Conservation (phyloP, 2,113 vertebrate species). For the Sciurus niger region DNA sequence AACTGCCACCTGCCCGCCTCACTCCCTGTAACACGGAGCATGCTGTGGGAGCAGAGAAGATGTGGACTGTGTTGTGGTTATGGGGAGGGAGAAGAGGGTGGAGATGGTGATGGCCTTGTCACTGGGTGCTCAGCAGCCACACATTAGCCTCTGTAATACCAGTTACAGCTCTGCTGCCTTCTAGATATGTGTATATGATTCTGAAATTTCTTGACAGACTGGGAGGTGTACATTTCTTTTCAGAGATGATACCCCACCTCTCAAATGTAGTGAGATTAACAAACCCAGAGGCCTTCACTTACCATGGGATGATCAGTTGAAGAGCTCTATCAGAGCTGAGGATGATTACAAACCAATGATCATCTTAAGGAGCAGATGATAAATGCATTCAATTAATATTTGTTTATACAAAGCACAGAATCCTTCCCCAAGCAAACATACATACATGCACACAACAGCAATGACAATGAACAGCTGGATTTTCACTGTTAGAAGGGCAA, state of each 20-base stretch:
- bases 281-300: neutral
- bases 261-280: neutral
- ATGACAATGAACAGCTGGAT: neutral
- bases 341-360: neutral
- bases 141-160: neutral
- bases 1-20: neutral
- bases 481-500: neutral
- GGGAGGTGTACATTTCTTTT: neutral
- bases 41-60: neutral
- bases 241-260: neutral
- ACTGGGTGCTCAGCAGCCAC: neutral
- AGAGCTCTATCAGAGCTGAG: neutral
- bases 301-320: neutral
- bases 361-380: neutral
- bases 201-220: conserved; percentile 15
- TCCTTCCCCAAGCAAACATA: neutral
- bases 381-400: conserved; percentile 1
- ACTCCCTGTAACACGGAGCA: neutral
- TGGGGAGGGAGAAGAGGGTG: rapidly evolving
- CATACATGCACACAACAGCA: rapidly evolving
- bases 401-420: neutral
- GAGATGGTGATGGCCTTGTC: neutral
- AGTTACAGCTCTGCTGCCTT: neutral
- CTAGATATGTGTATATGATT: neutral
- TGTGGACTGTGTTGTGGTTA: neutral